A percentile compares a stretch with the other conserved stretches of the same genome.
phyloP scores from a whole-genome alignment of 2,113 vertebrate species.

The Petaurus breviceps region DNA sequence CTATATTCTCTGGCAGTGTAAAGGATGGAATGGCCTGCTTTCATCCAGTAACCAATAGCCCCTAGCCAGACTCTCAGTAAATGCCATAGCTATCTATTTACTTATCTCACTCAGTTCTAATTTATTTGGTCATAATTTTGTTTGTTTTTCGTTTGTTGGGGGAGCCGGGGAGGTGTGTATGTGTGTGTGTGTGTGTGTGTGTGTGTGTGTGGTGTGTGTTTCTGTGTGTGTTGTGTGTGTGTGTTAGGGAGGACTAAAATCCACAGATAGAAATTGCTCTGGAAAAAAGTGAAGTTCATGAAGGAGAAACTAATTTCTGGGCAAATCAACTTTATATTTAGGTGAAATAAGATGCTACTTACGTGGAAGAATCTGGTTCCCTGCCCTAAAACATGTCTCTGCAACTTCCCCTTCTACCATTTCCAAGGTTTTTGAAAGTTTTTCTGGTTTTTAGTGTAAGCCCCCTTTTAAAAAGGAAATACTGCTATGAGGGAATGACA shows the following conservation, averaged over 20 bases:
- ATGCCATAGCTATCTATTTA: neutral
- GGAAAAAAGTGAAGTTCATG: neutral
- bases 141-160: neutral
- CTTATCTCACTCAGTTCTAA: neutral
- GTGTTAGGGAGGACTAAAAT: neutral
- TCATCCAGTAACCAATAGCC: neutral
- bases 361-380: neutral
- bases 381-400: neutral
- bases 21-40: neutral
- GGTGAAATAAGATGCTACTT: neutral
- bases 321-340: neutral
- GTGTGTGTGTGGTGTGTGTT: neutral
- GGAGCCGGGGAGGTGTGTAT: neutral
- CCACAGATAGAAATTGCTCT: neutral
- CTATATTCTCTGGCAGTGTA: neutral
- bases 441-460: neutral
- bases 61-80: neutral
- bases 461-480: neutral
- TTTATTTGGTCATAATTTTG: neutral
- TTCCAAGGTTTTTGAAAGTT: neutral
- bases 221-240: neutral
- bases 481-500: neutral
- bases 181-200: neutral
- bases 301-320: neutral
- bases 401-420: neutral